Evolutionary conservation across 2,888 invertebrate genomes (phyloP).

Genomic region (Sialis lutaria): DNA sequence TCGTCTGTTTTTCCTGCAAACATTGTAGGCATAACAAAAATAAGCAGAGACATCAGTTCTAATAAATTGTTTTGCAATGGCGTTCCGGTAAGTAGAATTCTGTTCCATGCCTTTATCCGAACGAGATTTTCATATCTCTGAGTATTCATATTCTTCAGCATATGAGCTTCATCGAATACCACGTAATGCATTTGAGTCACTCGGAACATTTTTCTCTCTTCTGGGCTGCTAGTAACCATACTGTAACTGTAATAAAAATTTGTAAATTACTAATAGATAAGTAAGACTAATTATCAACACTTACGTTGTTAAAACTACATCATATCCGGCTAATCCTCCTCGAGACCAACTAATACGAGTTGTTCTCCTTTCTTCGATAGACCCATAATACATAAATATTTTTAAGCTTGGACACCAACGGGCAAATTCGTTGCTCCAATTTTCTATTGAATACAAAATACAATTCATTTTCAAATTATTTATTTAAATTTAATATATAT

Average conservation of each 20-base stretch:
- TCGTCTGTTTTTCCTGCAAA: slow-evolving; percentile 78
- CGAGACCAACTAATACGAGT: slow-evolving; percentile 61
- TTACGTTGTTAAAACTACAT: slow-evolving; percentile 81
- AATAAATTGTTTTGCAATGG: slow-evolving; percentile 91
- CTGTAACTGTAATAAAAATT: slow-evolving; percentile 32
- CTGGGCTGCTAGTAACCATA: slow-evolving; percentile 70
- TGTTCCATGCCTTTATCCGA: slow-evolving; percentile 51
- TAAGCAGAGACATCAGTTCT: slow-evolving; percentile 86
- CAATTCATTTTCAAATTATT: neutral
- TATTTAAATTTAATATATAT: slow-evolving; percentile 9
- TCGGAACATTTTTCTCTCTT: slow-evolving; percentile 80
- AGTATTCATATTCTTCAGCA: slow-evolving; percentile 95
- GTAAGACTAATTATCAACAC: slow-evolving; percentile 15
- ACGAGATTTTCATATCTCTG: slow-evolving; percentile 68
- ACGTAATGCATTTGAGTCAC: slow-evolving; percentile 82
- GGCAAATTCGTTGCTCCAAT: slow-evolving; percentile 63
- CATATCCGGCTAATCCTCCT: slow-evolving; percentile 51
- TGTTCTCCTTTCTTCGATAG: slow-evolving; percentile 63
- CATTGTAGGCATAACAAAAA: slow-evolving; percentile 92
- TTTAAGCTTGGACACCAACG: slow-evolving; percentile 65
- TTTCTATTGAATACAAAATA: slow-evolving; percentile 34
- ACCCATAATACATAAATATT: slow-evolving; percentile 80
- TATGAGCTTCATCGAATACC: slow-evolving; percentile 93
- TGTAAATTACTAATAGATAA: neutral
- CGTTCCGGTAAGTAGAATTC: slow-evolving; percentile 85